phyloP scores from a whole-genome alignment of 2,113 vertebrate species.

The Indicator indicator region DNA sequence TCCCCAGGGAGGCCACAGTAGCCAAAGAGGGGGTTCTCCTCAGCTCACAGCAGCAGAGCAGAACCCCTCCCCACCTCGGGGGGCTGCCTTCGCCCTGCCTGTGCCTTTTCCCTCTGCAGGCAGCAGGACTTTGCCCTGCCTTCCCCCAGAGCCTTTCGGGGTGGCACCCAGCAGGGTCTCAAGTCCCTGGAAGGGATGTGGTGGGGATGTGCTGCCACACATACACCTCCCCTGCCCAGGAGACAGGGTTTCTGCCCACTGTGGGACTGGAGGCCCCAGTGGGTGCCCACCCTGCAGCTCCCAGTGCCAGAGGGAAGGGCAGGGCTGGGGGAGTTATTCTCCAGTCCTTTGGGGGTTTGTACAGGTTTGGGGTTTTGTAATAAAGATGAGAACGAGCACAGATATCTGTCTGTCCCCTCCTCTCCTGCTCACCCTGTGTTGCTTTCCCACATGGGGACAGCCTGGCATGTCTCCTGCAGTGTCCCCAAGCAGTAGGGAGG shows the following conservation, averaged over 20 bases:
- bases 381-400: neutral
- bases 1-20: neutral
- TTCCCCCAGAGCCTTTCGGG: neutral
- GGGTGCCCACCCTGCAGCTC: neutral
- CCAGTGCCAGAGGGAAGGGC: neutral
- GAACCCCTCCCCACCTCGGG: neutral
- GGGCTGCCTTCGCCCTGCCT: neutral
- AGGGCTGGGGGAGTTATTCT: neutral
- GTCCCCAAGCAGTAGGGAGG: neutral
- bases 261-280: neutral
- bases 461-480: neutral
- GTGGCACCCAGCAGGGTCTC: neutral
- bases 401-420: neutral
- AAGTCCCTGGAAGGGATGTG: neutral
- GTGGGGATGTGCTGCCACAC: neutral
- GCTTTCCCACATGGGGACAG: neutral
- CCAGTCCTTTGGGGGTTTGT: neutral
- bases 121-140: too few species aligned
- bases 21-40: neutral
- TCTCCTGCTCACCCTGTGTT: neutral
- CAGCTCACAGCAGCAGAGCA: fast-evolving
- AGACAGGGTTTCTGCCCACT: neutral
- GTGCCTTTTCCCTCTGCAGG: neutral
- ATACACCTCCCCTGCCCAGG: neutral
- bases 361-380: neutral